phyloP scores from a whole-genome alignment of 1,140 invertebrate species.

The Drosophila mayri region DNA sequence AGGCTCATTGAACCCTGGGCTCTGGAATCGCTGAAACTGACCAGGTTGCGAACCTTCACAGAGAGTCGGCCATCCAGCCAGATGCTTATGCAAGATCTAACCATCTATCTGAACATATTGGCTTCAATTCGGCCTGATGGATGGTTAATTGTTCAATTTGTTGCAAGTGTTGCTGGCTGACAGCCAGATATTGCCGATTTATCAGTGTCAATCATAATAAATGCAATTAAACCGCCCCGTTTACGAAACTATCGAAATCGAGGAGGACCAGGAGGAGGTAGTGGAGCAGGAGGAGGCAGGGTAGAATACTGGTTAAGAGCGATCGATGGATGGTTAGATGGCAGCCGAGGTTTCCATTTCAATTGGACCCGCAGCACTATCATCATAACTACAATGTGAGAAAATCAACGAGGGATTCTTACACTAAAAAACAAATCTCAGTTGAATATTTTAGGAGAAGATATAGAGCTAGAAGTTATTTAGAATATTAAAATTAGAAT shows the following conservation, averaged over 20 bases:
- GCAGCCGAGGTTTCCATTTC: conserved; percentile 68
- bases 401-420: conserved; percentile 25
- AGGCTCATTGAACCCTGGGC: conserved; percentile 53
- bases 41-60: conserved; percentile 21
- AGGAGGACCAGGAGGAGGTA: neutral
- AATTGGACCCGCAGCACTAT: conserved; percentile 56
- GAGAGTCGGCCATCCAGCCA: conserved; percentile 6
- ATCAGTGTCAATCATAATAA: conserved; percentile 79
- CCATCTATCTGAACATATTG: conserved; percentile 54
- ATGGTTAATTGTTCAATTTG: conserved; percentile 76
- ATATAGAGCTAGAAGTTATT: neutral
- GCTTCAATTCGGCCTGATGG: conserved; percentile 74
- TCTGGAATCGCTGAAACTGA: neutral
- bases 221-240: conserved; percentile 69
- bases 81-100: conserved; percentile 45
- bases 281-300: neutral
- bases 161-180: conserved; percentile 48
- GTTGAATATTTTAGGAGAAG: neutral
- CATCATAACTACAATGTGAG: conserved; percentile 56
- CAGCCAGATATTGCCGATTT: conserved; percentile 53
- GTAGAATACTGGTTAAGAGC: conserved; percentile 9
- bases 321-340: conserved; percentile 47
- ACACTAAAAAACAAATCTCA: conserved; percentile 14
- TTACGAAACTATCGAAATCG: conserved; percentile 51
- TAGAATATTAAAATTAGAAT: neutral